Base-by-base conservation (phyloP, 2,113 vertebrate species). In the Uropsilus gracilis region DNA sequence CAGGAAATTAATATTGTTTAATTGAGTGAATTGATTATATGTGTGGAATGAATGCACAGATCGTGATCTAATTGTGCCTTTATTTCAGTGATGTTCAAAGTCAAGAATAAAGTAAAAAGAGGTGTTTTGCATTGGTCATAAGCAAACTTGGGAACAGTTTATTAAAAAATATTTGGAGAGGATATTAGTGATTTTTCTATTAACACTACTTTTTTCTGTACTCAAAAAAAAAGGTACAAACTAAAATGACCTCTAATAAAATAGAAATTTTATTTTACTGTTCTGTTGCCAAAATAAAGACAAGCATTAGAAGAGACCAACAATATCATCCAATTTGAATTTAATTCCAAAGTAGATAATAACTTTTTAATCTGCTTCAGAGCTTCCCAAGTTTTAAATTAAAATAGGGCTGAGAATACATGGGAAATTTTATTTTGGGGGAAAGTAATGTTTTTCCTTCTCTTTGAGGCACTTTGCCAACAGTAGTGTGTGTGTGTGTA, bases 381-480 rank as follows among this genome's bases (percentile, higher is more conserved):
- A 63, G 44, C 77, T 95, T 95, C 34, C 44, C 55, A 86, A 84
- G 46, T 53, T 91, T 6, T 96, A 94, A 94, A 93, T 83, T 90
- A 59, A 93, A 90, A 91, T n/a, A 37, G 81, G 76, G 11, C 6
- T 44, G 75, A 92, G 87, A 16, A 12, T 26, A 75, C 73, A 88
- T 8, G 71, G 39, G 39, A 80, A 76, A n/a, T 50, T 93, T 90
- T 91, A 63, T 86, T 95, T 91, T 75, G 20, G 55, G 68, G 50
- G 42, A 55, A 95, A 81, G 73, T 64, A 73, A 24, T 66, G 7
- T 83, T 86, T 94, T 32, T 48, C 69, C 50, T 83, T 84, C 94
- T 90, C 77, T 90, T 69, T 71, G 42, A 82, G 78, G 50, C 73
- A 69, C 94, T 64, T 95, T 75, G 20, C 24, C 73, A 59, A 20